Conservation (phyloP, 2,888 invertebrate genomes). For the Netelia fuscicornis region DNA sequence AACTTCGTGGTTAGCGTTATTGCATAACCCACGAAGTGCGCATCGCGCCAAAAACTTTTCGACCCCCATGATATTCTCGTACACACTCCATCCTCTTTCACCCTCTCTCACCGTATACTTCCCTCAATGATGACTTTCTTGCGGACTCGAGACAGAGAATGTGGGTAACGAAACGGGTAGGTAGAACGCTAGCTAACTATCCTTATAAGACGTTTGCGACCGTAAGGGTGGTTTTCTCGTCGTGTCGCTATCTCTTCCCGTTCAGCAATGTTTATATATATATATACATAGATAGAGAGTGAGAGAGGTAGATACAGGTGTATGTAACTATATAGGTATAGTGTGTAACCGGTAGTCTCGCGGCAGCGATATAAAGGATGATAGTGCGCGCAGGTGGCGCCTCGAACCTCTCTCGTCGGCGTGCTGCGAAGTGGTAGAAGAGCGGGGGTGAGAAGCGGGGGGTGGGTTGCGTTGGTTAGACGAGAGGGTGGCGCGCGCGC, state of each 20-base stretch:
- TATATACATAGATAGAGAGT: neutral
- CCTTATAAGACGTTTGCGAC: slow-evolving; percentile 45
- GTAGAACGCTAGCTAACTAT: slow-evolving; percentile 47
- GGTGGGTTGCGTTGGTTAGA: slow-evolving; percentile 58
- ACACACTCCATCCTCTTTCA: neutral
- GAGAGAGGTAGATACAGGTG: neutral
- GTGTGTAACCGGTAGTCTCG: slow-evolving; percentile 5
- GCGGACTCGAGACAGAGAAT: slow-evolving; percentile 20
- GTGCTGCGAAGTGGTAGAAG: slow-evolving; percentile 37
- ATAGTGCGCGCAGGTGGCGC: slow-evolving; percentile 69
- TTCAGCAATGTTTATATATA: neutral
- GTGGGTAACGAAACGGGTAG: slow-evolving; percentile 58
- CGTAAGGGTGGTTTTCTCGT: slow-evolving; percentile 29
- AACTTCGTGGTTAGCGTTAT: slow-evolving; percentile 57
- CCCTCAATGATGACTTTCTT: slow-evolving; percentile 37
- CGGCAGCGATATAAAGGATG: slow-evolving; percentile 32
- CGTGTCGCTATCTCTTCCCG: slow-evolving; percentile 2
- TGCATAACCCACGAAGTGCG: slow-evolving; percentile 51
- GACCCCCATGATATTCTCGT: slow-evolving; percentile 7
- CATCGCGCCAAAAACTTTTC: slow-evolving; percentile 39
- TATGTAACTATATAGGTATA: neutral
- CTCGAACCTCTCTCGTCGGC: slow-evolving; percentile 54
- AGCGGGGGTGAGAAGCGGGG: slow-evolving; percentile 49
- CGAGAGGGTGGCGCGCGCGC: slow-evolving; percentile 64
- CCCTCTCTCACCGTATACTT: neutral